Base-by-base conservation (phyloP, 2,888 invertebrate species). In the Tanytarsus gracilentus region DNA sequence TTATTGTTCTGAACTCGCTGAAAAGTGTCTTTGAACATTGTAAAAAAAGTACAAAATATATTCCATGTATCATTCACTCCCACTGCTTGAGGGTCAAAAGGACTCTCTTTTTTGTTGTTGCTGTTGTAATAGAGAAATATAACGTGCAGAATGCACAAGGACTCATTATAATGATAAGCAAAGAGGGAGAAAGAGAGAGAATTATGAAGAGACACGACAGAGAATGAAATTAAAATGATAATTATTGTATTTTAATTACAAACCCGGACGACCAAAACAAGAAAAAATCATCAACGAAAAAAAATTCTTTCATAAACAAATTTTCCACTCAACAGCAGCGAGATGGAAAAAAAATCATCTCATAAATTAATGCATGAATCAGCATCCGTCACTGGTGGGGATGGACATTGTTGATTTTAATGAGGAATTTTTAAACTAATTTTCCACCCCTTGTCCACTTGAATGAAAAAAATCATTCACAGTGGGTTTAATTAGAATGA, bases 161-260 rank as follows among this genome's bases (percentile, higher is more conserved):
- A 33, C 3, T 5, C 33, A 33, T 33, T 11, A 33, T 33, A n/a
- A 33, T 11, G 11, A 18, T 18, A 18, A 23, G 44, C 18, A 40
- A 44, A 44, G 18, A 16, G 40, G 23, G 11, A 18, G 18, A 44
- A 16, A 14, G 14, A 40, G 18, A 16, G 14, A 33, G 14, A 33
- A 33, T 33, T 33, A 33, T 8, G 14, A 33, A 14, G 16, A 23
- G 40, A 44, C n/a, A n/a, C n/a, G n/a, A n/a, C n/a, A 44, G 23
- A 44, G 23, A 44, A 44, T 23, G 44, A 44, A 44, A 44, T 44
- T 44, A 44, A 44, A 44, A 44, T 44, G 44, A 44, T 44, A 44
- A 44, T 44, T 44, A 44, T 44, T 44, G 44, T 44, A 44, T 44
- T 44, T 44, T 44, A 44, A 44, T 44, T 44, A 44, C 44, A 44